Conservation (phyloP, 2,797 vertebrate species). For the Brotula barbata region DNA sequence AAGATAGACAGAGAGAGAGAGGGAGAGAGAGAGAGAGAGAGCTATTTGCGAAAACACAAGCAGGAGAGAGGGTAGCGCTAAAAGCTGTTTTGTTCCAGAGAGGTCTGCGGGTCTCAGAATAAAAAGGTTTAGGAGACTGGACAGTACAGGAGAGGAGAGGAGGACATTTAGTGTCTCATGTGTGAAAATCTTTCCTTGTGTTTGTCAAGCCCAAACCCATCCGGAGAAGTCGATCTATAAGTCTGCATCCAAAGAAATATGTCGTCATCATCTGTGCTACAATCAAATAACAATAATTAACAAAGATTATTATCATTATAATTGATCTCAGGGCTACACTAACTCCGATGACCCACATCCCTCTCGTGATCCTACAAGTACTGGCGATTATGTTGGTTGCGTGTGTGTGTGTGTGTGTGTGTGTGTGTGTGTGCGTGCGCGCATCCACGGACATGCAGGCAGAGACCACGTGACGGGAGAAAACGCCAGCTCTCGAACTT, state of each 20-base stretch:
- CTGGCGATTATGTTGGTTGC: constrained; percentile 50
- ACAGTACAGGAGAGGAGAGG: constrained; percentile 46
- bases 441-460: no score
- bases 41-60: constrained; percentile 67
- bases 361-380: constrained; percentile 64
- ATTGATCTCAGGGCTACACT: constrained; percentile 38
- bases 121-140: constrained; percentile 76
- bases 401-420: background rate
- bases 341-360: constrained; percentile 65
- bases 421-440: background rate
- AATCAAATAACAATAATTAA: constrained; percentile 52
- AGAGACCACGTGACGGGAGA: no score
- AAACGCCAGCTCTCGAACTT: no score
- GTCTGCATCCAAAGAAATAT: constrained; percentile 39
- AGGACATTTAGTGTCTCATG: constrained; percentile 56
- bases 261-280: background rate
- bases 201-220: constrained; percentile 36
- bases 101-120: constrained; percentile 76
- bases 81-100: constrained; percentile 77
- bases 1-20: constrained; percentile 26
- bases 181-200: constrained; percentile 50
- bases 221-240: background rate
- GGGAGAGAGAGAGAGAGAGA: constrained; percentile 36
- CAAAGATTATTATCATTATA: constrained; percentile 49
- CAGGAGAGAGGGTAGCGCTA: constrained; percentile 65